Base-by-base conservation (phyloP, 2,888 invertebrate genomes). In the Seira sanloemensis region DNA sequence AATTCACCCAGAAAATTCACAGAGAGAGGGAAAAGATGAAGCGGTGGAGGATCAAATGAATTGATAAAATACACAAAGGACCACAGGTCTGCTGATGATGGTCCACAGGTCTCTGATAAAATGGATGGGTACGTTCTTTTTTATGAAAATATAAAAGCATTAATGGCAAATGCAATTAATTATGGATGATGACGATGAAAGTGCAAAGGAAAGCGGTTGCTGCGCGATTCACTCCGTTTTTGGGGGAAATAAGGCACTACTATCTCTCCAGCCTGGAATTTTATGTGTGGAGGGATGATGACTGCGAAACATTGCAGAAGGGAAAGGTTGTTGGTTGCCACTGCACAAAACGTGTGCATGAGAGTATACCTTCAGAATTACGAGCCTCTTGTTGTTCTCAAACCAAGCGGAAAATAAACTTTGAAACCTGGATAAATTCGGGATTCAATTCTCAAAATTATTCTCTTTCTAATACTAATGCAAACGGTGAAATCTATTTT, bases 351-450 rank as follows among this genome's bases (percentile, higher is more conserved):
- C n/a, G n/a, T 37, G 12, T 37, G 12, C 26, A 21, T 58, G 73
- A 37, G 21, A 73, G 73, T 67, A 54, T 78, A 54, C 66, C 58
- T 78, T 71, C 25, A 26, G 69, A 23, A 54, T 71, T 37, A 66
- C 46, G 74, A n/a, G 67, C 72, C 80, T 68, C 50, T 80, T 80
- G 80, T 80, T 80, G 74, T 74, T 68, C 19, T 23, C 73, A 73
- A 80, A 67, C 80, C 80, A 80, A 80, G 25, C 69, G 80, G 80
- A 80, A 80, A 80, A 80, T 80, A 80, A 80, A 80, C 80, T 80
- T 80, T 80, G 80, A 80, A 37, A 80, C 80, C 80, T 75, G 26
- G 23, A 24, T 37, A 12, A 37, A 37, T 37, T 37, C 37, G 12
- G 37, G 37, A 37, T 37, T 37, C 37, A 37, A 37, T 37, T 37